A percentile compares a stretch with the other conserved stretches of the same genome.
These are phyloP conservation scores for Myotis daubentonii DNA, from an alignment of 2,797 vertebrate genomes.

Conservation along the genomic window DNA sequence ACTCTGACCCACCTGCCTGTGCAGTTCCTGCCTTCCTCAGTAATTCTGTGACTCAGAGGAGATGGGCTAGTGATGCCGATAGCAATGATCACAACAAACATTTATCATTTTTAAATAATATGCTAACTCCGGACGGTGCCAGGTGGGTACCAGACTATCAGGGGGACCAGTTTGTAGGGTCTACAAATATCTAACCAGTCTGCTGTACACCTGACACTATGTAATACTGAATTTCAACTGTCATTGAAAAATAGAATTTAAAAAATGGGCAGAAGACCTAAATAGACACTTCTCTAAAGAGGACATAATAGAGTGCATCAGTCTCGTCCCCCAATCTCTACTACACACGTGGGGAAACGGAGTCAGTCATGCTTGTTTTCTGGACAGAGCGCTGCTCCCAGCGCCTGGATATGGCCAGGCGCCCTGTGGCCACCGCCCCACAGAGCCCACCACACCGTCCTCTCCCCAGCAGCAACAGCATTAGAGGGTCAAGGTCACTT, in stretches of 20 bases:
- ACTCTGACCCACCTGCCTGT: not conserved
- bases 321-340: too few relatives aligned
- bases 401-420: not conserved
- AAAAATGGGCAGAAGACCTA: too few relatives aligned
- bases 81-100: not conserved
- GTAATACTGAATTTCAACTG: not conserved
- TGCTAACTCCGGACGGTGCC: too few relatives aligned
- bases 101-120: too few relatives aligned
- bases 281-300: too few relatives aligned
- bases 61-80: not conserved
- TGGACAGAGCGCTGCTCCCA: not conserved
- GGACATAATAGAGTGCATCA: too few relatives aligned
- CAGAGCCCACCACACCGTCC: too few relatives aligned
- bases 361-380: not conserved
- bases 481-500: not conserved
- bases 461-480: not conserved
- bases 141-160: too few relatives aligned
- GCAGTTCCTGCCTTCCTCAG: not conserved
- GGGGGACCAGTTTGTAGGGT: too few relatives aligned
- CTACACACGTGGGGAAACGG: accelerated
- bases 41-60: not conserved
- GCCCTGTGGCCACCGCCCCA: accelerated
- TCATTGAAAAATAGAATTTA: not conserved
- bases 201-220: not conserved
- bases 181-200: not conserved